Evolutionary conservation across 2,797 vertebrate genomes (phyloP), one percentile per base, ranked within the genome.

Genomic region (Phalloptychus januarius): DNA sequence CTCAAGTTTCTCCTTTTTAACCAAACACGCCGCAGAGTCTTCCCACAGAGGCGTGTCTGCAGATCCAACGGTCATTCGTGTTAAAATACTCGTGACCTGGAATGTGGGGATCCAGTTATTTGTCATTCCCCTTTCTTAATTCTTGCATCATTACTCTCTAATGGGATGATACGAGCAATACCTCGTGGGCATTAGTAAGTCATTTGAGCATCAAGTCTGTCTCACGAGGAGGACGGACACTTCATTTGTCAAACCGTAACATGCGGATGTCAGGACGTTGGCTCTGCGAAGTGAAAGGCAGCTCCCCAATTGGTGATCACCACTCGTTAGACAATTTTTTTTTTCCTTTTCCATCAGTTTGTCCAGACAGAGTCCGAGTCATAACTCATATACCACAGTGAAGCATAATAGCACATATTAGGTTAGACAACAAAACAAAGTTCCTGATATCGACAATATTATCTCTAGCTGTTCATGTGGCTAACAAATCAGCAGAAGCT

Each of bases 181-280:
- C 83, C 91, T 83, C 67, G 1, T 85, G 88, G 90, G 87, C 85
- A 90, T 91, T 89, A 93, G 91, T 75, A 88, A 86, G 82, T 86
- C 46, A 90, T 93, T 93, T 91, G 85, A 40, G 58, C 85, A 87
- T 88, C 81, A 90, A 77, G 70, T 87, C 70, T 12, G 58, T 72
- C 83, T 89, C 36, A 81, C 81, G 79, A 88, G 88, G 77, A 87
- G 50, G 74, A 61, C 10, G 74, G 85, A 86, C 72, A 83, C 88
- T 88, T 84, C 82, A 93, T 93, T 93, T 91, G 83, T 93, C 92
- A 92, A 89, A 87, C 80, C 80, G 74, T 84, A 91, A 90, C 92
- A 88, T 91, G 86, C 86, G 84, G 82, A 87, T 85, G 85, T 87
- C 93, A 86, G 78, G 80, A 79, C 85, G 82, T 76, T 85, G 88